Evolutionary conservation across 1,140 invertebrate species (phyloP).

Genomic region (Drosophila orena): DNA sequence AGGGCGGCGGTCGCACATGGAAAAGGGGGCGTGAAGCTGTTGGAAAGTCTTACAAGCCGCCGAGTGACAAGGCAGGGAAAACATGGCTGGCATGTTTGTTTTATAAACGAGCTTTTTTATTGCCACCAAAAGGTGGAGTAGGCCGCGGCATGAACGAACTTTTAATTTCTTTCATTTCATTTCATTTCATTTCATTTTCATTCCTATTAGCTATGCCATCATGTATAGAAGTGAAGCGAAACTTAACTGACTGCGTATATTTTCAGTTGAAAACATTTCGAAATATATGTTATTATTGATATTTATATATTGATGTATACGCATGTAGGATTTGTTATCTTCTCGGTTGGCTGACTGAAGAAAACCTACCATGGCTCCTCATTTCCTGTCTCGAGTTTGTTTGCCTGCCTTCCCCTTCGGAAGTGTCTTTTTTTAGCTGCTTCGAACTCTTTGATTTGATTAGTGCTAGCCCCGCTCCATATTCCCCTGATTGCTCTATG

Average conservation of each 20-base stretch:
- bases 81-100: conserved; percentile 63
- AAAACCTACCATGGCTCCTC: conserved; percentile 19
- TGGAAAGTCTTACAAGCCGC: conserved; percentile 61
- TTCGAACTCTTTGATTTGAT: conserved; percentile 75
- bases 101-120: conserved; percentile 78
- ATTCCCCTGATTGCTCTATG: conserved; percentile 65
- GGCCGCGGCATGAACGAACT: neutral
- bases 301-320: neutral
- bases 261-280: neutral
- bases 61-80: conserved; percentile 62
- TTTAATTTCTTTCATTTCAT: too few relatives aligned
- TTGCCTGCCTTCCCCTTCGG: conserved; percentile 44
- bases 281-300: conserved; percentile 5
- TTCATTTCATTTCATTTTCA: too few relatives aligned
- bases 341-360: conserved; percentile 3
- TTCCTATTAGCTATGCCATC: too few relatives aligned
- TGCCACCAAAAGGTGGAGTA: conserved; percentile 49
- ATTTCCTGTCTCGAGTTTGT: conserved; percentile 50
- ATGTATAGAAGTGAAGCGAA: neutral
- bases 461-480: conserved; percentile 37
- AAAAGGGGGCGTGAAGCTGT: conserved; percentile 30
- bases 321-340: neutral
- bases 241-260: neutral
- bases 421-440: conserved; percentile 41
- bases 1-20: neutral